Evolutionary conservation across 2,888 invertebrate species (phyloP), one percentile per base, ranked within the genome.

Genomic region (Ceraclea dissimilis): DNA sequence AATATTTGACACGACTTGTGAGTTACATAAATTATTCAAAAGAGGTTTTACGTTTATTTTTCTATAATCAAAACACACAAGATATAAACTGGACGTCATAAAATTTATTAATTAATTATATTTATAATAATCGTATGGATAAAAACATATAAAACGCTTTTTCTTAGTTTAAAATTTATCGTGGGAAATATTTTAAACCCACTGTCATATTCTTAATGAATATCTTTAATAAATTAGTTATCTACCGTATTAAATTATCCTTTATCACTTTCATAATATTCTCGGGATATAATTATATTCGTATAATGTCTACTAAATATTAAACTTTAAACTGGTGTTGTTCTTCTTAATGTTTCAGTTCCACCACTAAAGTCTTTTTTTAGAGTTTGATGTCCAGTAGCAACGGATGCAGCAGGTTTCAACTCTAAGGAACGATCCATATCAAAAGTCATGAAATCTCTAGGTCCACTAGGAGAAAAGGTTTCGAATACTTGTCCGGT

Each of bases 391-490:
- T 69, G 60, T 50, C 73, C 68, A 70, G 64, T 2, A 69, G 69
- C 19, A 67, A 64, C 20, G 73, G 68, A 34, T 66, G 65, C 52
- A 64, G 67, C 64, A 5, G 69, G 69, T 52, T 67, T 62, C 47
- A 67, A 67, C 49, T 77, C 75, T 63, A 78, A 64, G 20, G 79
- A 73, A 48, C 79, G 79, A 34, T 83, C 85, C 54, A 83, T 75
- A 65, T 86, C 84, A 67, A 86, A 86, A 11, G 85, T 84, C 48
- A 86, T 84, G 67, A 86, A 79, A 65, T 86, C 86, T 50, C 79
- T 76, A 47, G 74, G 77, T 58, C 74, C 66, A 58, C 71, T 71
- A 11, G 84, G 80, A 52, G 83, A 81, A 63, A 72, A 75, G 60
- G 82, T 83, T 43, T 81, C 76, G 26, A 61, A 61, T 11, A 51